Evolutionary conservation across 2,113 vertebrate genomes (phyloP).

Genomic region (Patagioenas fasciata): DNA sequence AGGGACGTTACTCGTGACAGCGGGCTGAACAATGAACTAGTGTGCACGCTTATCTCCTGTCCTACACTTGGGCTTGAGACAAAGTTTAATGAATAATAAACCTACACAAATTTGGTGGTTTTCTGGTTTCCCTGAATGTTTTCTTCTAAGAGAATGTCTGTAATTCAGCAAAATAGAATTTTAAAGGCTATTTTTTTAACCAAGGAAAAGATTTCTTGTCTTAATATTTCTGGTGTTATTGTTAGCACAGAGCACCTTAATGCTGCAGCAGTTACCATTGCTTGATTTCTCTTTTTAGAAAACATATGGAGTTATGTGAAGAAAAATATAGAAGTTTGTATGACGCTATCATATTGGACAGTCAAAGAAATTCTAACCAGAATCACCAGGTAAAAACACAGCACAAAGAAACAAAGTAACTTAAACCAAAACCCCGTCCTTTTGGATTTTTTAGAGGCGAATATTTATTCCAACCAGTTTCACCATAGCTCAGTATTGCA

Average conservation of each 20-base stretch:
- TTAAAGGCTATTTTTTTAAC: not conserved
- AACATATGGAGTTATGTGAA: not conserved
- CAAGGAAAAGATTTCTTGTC: not conserved
- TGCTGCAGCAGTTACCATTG: not conserved
- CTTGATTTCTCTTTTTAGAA: not conserved
- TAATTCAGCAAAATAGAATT: not conserved
- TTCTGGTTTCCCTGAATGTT: not conserved
- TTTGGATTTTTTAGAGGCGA: not conserved
- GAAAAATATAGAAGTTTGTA: not conserved
- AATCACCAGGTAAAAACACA: not conserved
- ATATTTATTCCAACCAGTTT: not conserved
- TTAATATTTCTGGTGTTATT: not conserved
- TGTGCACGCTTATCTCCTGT: conserved; percentile 12
- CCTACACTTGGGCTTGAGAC: conserved; percentile 13
- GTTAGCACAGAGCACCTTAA: not conserved
- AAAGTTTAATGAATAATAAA: conserved; percentile 40
- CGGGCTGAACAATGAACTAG: not conserved
- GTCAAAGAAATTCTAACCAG: not conserved
- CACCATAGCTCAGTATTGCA: not conserved
- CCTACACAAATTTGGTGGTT: not conserved
- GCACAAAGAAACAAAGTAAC: not conserved
- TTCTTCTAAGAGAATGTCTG: not conserved
- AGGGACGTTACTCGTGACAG: conserved; percentile 26
- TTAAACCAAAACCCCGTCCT: not conserved
- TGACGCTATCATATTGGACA: not conserved